Base-by-base conservation (phyloP, 2,888 invertebrate genomes). In the Notodonta dromedarius region DNA sequence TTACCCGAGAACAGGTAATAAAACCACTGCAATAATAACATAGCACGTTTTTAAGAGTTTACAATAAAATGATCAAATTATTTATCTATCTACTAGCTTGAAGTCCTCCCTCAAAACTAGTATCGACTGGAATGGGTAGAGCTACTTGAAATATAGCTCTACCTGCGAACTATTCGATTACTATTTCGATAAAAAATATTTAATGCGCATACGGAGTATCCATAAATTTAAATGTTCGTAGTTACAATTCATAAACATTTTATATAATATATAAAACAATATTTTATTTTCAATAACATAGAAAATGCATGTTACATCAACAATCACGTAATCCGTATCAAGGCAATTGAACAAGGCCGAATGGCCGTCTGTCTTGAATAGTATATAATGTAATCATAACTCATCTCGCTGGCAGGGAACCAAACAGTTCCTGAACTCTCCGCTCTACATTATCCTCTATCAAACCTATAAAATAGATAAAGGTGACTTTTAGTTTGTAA, bases 1-100 rank as follows among this genome's bases (percentile, higher is more conserved):
- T 87, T 74, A 76, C 79, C 52, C 87, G 91, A 76, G 91, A 91
- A 67, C 87, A 89, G 80, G 93, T 93, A 76, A 72, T 82, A 78
- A 24, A 12, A 32, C 13, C 7, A 14, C n/a, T 48, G 7, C 7
- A 48, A 48, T 48, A 35, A 48, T 48, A 48, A 48, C 14, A 48
- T 46, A 46, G n/a, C 46, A 46, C 46, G 12, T 46, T 5, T 40
- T 40, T n/a, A 9, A 9, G 42, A 42, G 42, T 3, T 42, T 42
- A 9, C 9, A 42, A 42, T 9, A 9, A 42, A 42, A 12, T 1
- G 9, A 11, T 24, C 42, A 11, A 11, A 42, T 4, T 1, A 11
- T 42, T 11, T 2, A 11, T 42, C 42, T 11, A 42, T 8, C 1
- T 42, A 42, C 9, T 11, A 42, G 42, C 1, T 13, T 13, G 4